Conservation (phyloP, 2,888 invertebrate genomes). For the Eulithis prunata region DNA sequence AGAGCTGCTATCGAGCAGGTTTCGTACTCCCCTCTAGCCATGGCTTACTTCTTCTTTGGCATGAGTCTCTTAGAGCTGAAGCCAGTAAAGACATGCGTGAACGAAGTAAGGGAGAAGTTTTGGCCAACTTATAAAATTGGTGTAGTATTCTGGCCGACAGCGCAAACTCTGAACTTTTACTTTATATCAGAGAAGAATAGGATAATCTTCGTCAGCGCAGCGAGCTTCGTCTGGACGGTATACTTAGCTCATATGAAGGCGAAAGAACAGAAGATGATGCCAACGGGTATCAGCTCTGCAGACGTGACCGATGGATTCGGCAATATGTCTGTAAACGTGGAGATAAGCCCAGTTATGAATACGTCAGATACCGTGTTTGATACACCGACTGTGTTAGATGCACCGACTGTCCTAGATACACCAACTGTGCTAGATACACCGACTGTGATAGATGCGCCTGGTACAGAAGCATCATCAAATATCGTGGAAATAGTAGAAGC, state of each 20-base stretch:
- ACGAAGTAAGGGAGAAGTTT: conserved; percentile 89
- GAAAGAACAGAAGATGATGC: conserved; percentile 56
- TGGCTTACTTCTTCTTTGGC: conserved; percentile 90
- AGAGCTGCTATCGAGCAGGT: conserved; percentile 86
- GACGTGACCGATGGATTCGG: background rate
- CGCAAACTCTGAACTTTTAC: conserved; percentile 89
- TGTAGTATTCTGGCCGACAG: conserved; percentile 87
- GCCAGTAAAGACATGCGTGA: conserved; percentile 82
- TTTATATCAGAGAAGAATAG: conserved; percentile 89
- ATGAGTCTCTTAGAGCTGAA: conserved; percentile 89
- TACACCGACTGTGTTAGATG: background rate
- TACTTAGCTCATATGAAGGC: conserved; percentile 91
- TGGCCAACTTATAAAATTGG: conserved; percentile 89
- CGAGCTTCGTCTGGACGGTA: conserved; percentile 90
- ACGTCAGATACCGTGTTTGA: background rate
- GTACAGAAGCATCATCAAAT: background rate
- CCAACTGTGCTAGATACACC: background rate
- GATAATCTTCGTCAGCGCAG: conserved; percentile 88
- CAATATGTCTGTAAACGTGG: background rate
- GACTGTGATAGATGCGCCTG: background rate
- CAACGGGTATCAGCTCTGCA: background rate
- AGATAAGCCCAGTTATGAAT: background rate
- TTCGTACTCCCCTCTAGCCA: conserved; percentile 88
- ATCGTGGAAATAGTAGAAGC: conserved; percentile 5
- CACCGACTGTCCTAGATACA: background rate